These are phyloP conservation scores for Anguilla rostrata DNA, from an alignment of 2,113 vertebrate species.

Conservation along the genomic window DNA sequence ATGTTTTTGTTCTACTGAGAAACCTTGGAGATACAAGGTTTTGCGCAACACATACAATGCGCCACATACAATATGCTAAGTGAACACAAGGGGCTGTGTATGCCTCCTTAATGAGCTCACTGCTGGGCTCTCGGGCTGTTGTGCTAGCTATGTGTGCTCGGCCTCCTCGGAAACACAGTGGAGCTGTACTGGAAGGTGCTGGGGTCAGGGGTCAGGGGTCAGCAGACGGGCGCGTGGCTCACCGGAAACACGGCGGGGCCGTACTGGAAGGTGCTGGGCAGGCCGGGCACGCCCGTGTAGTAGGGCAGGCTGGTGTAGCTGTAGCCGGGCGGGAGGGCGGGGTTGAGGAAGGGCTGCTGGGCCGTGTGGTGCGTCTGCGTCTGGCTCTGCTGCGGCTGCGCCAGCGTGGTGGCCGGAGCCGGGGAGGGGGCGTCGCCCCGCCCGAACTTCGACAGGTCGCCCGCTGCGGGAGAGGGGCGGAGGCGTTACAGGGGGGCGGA, in stretches of 20 bases:
- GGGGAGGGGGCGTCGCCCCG: slow-evolving; percentile 94
- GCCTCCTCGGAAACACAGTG: slow-evolving; percentile 90
- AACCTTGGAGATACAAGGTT: too few species aligned
- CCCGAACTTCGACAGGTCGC: slow-evolving; percentile 93
- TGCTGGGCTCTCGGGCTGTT: too few species aligned
- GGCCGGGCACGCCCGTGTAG: slow-evolving; percentile 91
- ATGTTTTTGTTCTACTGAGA: too few species aligned
- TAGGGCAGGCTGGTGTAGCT: slow-evolving; percentile 98
- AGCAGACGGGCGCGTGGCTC: neutral
- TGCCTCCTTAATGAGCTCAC: too few species aligned
- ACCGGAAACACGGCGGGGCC: slow-evolving; percentile 93
- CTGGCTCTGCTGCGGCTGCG: slow-evolving; percentile 89
- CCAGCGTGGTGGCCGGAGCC: slow-evolving; percentile 86
- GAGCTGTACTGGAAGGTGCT: slow-evolving; percentile 94
- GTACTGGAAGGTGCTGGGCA: slow-evolving; percentile 96
- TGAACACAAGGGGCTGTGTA: too few species aligned
- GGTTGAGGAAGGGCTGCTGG: slow-evolving; percentile 94
- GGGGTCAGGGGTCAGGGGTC: too few species aligned
- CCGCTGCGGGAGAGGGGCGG: slow-evolving; percentile 43
- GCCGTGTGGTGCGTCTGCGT: slow-evolving; percentile 87
- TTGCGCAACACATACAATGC: too few species aligned
- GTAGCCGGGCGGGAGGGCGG: slow-evolving; percentile 93
- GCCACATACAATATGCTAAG: too few species aligned
- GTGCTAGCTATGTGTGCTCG: neutral
- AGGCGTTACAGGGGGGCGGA: neutral